Percentiles rank a stretch among this genome's conserved stretches.
phyloP scores from a whole-genome alignment of 2,888 invertebrate genomes.

The Monopis laevigella region DNA sequence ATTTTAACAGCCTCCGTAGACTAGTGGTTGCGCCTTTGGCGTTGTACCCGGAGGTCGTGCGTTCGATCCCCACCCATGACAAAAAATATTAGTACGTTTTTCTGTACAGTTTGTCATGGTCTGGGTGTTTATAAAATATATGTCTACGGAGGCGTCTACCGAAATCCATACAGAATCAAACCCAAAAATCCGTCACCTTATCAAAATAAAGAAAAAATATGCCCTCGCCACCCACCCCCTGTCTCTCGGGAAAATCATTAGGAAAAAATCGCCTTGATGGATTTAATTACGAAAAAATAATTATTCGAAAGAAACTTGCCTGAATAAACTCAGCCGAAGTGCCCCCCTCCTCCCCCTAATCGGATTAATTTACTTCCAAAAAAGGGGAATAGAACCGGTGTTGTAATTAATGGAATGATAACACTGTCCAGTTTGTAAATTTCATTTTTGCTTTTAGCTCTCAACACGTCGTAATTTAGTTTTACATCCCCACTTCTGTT shows the following conservation, averaged over 20 bases:
- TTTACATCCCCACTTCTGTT: too few species aligned
- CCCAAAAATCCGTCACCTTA: neutral
- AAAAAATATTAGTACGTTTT: too few species aligned
- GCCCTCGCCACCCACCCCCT: conserved; percentile 21
- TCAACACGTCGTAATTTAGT: too few species aligned
- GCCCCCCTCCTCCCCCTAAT: conserved; percentile 43
- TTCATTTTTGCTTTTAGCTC: too few species aligned
- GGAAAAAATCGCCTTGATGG: conserved; percentile 69
- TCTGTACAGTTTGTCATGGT: too few species aligned
- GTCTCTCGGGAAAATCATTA: conserved; percentile 63
- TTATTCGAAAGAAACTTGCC: conserved; percentile 63
- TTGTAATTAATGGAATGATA: conserved; percentile 68
- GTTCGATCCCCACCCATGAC: too few species aligned
- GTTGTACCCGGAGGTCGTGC: too few species aligned
- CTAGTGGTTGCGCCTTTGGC: too few species aligned
- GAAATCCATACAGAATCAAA: neutral
- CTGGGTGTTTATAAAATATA: too few species aligned
- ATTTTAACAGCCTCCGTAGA: too few species aligned
- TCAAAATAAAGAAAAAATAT: conserved; percentile 9
- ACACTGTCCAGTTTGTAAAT: conserved; percentile 25
- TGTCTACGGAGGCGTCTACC: too few species aligned
- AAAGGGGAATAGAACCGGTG: conserved; percentile 50
- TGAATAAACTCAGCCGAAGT: conserved; percentile 64
- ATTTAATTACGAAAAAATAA: conserved; percentile 68
- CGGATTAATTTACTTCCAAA: conserved; percentile 68